phyloP scores from a whole-genome alignment of 2,888 invertebrate genomes.

The Augiades crinisus region DNA sequence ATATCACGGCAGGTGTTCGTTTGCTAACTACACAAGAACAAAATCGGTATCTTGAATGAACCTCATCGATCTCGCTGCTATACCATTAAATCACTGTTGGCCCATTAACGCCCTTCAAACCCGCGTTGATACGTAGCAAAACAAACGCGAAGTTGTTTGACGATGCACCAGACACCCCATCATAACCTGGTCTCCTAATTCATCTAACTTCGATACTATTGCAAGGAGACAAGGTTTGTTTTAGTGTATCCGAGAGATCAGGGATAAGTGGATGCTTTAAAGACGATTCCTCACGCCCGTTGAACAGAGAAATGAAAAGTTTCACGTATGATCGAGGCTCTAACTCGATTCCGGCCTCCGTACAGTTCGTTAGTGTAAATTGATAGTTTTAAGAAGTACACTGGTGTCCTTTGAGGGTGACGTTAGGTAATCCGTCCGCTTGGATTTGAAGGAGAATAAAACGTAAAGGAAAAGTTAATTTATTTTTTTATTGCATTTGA shows the following conservation, averaged over 20 bases:
- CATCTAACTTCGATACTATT: background rate
- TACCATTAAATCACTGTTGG: constrained; percentile 9
- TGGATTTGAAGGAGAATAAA: too few species aligned
- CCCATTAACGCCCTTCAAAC: constrained; percentile 15
- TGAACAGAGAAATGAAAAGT: constrained; percentile 60
- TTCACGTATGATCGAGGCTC: constrained; percentile 45
- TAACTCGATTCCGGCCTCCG: constrained; percentile 16
- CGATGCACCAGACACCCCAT: constrained; percentile 7
- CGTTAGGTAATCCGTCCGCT: background rate
- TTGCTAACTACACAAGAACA: too few species aligned
- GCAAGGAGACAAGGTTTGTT: background rate
- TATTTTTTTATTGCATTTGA: too few species aligned
- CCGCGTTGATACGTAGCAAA: constrained; percentile 13
- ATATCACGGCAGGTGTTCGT: too few species aligned
- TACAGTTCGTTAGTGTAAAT: constrained; percentile 22
- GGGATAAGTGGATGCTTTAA: constrained; percentile 19
- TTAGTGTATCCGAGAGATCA: background rate
- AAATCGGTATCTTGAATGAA: too few species aligned
- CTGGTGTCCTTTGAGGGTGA: background rate
- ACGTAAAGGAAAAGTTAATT: too few species aligned
- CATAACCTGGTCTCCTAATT: background rate
- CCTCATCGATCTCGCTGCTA: constrained; percentile 4
- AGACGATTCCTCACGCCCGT: constrained; percentile 55
- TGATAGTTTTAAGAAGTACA: constrained; percentile 16
- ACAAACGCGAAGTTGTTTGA: constrained; percentile 19